phyloP scores from a whole-genome alignment of 2,113 vertebrate genomes.

The Oryzias celebensis region DNA sequence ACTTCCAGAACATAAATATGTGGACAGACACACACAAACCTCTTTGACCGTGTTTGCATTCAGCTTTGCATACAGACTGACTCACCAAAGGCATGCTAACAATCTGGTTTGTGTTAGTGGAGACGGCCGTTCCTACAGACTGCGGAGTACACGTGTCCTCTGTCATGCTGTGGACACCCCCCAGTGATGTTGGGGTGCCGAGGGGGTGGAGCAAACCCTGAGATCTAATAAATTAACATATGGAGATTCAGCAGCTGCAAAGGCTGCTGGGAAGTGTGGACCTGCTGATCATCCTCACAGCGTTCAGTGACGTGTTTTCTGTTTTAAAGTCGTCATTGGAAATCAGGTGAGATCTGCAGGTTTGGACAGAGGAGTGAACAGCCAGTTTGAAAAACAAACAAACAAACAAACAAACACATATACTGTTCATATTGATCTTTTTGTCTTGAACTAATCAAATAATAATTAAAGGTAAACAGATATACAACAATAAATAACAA shows the following conservation, averaged over 20 bases:
- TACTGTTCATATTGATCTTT: no score
- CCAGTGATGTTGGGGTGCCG: conserved; percentile 8
- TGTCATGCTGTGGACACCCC: not conserved
- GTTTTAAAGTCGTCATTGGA: no score
- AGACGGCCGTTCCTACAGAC: not conserved
- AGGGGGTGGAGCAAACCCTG: conserved; percentile 48
- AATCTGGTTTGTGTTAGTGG: conserved; percentile 4
- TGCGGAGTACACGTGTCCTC: conserved; percentile 2
- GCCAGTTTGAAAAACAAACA: no score
- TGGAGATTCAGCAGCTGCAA: conserved; percentile 21
- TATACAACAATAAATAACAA: no score
- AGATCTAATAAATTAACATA: conserved; percentile 53
- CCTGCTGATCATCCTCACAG: conserved; percentile 40
- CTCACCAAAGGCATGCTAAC: conserved; percentile 24
- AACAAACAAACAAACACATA: no score
- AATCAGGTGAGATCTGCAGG: no score
- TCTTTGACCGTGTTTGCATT: conserved; percentile 44
- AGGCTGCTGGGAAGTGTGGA: conserved; percentile 55
- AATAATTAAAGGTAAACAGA: no score
- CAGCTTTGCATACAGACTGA: conserved; percentile 53
- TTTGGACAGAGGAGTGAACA: no score
- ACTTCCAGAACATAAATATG: conserved; percentile 17
- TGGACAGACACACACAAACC: conserved; percentile 8
- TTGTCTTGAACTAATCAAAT: no score
- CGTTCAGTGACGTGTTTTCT: no score